A percentile compares a stretch with the other conserved stretches of the same genome.
These are phyloP conservation scores for Otocyon megalotis DNA, from an alignment of 2,113 vertebrate genomes.

Conservation along the genomic window DNA sequence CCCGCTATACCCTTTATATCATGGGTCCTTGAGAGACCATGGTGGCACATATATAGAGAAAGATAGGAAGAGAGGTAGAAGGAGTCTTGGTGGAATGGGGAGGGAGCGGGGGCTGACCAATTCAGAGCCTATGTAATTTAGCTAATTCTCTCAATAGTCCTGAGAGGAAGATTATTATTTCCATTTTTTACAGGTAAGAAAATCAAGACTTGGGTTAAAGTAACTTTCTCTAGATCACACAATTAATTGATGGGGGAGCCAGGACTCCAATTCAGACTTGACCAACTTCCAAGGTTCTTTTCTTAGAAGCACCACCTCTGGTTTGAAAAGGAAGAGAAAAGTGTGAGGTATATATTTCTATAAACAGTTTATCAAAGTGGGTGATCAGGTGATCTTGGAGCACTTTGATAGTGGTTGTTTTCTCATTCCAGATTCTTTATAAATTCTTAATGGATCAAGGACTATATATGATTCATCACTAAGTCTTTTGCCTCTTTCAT, in stretches of 20 bases:
- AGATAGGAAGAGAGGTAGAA: not conserved
- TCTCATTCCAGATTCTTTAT: not conserved
- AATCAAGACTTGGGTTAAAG: not conserved
- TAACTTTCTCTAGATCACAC: not conserved
- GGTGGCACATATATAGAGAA: not conserved
- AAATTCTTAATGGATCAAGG: not conserved
- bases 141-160: not conserved
- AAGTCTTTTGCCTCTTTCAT: not conserved
- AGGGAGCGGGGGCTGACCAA: not conserved
- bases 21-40: not conserved
- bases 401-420: not conserved
- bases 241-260: not conserved
- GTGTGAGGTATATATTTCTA: not conserved
- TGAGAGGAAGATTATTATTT: not conserved
- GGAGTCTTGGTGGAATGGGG: not conserved
- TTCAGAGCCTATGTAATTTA: not conserved
- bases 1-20: not conserved
- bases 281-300: not conserved
- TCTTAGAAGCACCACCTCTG: not conserved
- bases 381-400: not conserved
- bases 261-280: not conserved
- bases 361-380: not conserved
- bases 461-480: not conserved
- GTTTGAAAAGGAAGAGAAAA: not conserved
- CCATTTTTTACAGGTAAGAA: not conserved